Evolutionary conservation across 2,888 invertebrate species (phyloP), one percentile per base, ranked within the genome.

Genomic region (Seladonia tumulorum): DNA sequence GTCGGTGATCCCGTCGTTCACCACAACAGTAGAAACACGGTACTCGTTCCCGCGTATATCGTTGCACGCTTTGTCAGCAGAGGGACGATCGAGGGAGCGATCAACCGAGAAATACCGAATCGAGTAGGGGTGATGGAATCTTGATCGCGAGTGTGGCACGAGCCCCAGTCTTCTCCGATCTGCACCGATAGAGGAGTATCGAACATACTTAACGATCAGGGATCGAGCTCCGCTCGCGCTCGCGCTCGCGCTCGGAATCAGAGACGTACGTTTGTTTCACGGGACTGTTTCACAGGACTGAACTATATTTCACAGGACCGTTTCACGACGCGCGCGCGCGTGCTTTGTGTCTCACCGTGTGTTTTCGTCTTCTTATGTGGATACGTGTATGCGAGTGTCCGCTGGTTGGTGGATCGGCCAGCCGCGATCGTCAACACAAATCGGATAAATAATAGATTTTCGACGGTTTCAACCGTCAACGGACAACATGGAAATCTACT

Each of bases 1-100:
- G 76, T 80, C 81, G 86, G 77, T 81, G 57, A 78, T 89, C 83
- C 82, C 77, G 74, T 85, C 81, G 84, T 81, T 83, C 80, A 66
- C 75, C 73, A 25, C 76, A 39, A 49, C 35, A 78, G 45, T 72
- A 42, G 18, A 77, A 72, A 77, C 57, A 77, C 84, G 42, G 78
- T 49, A 47, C 29, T n/a, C 57, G 68, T 39, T 42, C 25, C 47
- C n/a, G 66, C n/a, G 66, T 74, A 16, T n/a, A 47, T 18, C 39
- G 42, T 53, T 49, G 53, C 39, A 45, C 39, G 39, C 71, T 45
- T 85, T 45, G 45, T 39, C 53, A 47, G 25, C 14, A 42, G n/a
- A 57, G n/a, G 25, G 29, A 68, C 25, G 35, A 84, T 45, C 53
- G 66, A 39, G 63, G 14, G 60, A 78, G 45, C 53, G 66, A 39